Base-by-base conservation (phyloP, 92 coral and sea anemone species). In the Isaurus tuberculatus region DNA sequence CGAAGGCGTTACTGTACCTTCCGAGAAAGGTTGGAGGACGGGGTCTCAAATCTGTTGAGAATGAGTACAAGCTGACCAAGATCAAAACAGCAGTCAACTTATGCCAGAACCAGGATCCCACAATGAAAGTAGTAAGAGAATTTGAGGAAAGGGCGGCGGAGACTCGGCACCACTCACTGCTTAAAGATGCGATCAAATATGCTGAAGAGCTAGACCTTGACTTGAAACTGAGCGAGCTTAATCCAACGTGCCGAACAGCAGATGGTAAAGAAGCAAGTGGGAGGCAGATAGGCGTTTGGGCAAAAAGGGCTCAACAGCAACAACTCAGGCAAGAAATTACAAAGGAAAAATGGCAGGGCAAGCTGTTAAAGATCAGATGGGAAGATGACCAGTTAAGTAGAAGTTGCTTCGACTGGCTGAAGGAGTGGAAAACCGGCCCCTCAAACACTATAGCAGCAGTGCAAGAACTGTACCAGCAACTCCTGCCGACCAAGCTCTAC, bases 101-200 rank as follows among this genome's bases (percentile, higher is more conserved):
- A 68, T 68, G 48, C 25, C 73, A 68, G 73, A 3, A 34, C 73
- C 48, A 33, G 48, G 73, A 68, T 36, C 73, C 73, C 48, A 68
- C 73, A 13, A 33, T 33, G 73, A 16, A 68, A 36, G 16, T 33
- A 0, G 14, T 16, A 33, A 68, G 73, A 36, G 15, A 5, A 0
- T 68, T 68, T 32, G 49, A 68, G 44, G 72, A 34, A 19, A 32
- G 7, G 26, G 32, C 48, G 4, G 49, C 26, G 3, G 28, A 34
- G 28, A 32, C 26, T 19, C 28, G 8, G 17, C 73, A 34, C 51
- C 26, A 68, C 25, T 68, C 48, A 32, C 25, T 68, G 28, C 44
- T 15, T 36, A 68, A 32, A 51, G 61, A 51, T 51, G 61, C 61
- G 73, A 68, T n/a, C n/a, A n/a, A n/a, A n/a, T n/a, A n/a, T n/a